Base-by-base conservation (phyloP, 2,797 vertebrate species). In the Hipposideros larvatus region DNA sequence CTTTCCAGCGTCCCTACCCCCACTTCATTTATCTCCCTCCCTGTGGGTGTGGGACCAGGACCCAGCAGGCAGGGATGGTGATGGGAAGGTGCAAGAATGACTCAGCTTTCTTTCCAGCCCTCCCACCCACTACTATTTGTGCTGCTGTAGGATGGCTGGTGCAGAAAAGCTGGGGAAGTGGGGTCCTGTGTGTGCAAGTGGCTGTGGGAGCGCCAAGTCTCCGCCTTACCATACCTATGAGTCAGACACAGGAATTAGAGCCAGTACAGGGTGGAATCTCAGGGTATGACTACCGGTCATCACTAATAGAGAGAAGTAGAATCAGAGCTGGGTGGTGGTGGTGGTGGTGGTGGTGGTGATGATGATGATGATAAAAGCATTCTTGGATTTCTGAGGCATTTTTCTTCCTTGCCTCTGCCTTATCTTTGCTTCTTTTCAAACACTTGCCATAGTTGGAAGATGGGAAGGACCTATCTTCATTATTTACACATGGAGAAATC, bases 371-470 rank as follows among this genome's bases (percentile, higher is more conserved):
- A 83, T 2, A 59, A 59, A 65, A 46, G 16, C 16, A 24, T 11
- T 55, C 19, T 90, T 66, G 26, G 66, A 55, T 66, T 61, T 94
- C 77, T 26, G 28, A 70, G 55, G 13, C 46, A 51, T 79, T 95
- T 91, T 86, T 31, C 73, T 66, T 59, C 37, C 82, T 65, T 75
- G 55, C 4, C 15, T 73, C 9, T 73, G 59, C 28, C 63, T 89
- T 79, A 59, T 55, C 57, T 79, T 57, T 74, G 15, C 75, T 83
- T 94, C 79, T 66, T 75, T 92, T 68, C 63, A 70, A 88, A 48
- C 24, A 57, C 73, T 73, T 5, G 46, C 46, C 26, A 16, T 41
- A 26, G 11, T n/a, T 37, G 9, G 57, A 77, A 90, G 77, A 85
- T 48, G 3, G 22, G 26, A 71, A 78, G 28, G 18, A 19, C 73